These are phyloP conservation scores for Junonia oenone DNA, from an alignment of 2,888 invertebrate species.

Conservation along the genomic window DNA sequence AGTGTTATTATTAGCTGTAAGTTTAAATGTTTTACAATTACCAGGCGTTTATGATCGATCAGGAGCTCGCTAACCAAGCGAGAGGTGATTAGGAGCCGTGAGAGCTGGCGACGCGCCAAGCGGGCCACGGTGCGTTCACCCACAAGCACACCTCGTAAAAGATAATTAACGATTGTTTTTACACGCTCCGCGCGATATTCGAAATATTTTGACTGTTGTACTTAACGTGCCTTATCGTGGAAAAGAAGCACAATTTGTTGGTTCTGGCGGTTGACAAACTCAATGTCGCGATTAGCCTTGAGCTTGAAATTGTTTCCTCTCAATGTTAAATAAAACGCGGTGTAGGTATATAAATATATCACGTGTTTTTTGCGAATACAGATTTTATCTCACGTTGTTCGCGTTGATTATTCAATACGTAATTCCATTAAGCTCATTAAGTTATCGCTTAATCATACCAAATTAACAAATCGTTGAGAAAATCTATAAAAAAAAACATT, in stretches of 20 bases:
- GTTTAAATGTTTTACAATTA: conserved; percentile 46
- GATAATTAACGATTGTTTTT: conserved; percentile 64
- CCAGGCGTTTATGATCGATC: conserved; percentile 67
- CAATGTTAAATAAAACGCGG: neutral
- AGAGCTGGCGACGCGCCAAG: conserved; percentile 71
- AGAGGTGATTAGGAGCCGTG: conserved; percentile 72
- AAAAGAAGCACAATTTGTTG: conserved; percentile 12
- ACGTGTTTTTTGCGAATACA: neutral
- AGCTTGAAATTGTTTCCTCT: conserved; percentile 25
- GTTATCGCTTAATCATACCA: too few relatives aligned
- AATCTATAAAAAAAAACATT: too few relatives aligned
- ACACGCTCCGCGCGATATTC: conserved; percentile 47
- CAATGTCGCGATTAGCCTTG: conserved; percentile 21
- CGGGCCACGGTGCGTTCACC: conserved; percentile 76
- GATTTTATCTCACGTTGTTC: neutral
- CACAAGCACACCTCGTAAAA: conserved; percentile 46
- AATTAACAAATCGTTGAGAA: too few relatives aligned
- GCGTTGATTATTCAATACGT: neutral
- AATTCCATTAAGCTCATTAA: too few relatives aligned
- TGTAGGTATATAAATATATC: neutral
- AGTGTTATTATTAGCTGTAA: neutral
- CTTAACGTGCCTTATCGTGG: conserved; percentile 30
- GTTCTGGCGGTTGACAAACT: conserved; percentile 19
- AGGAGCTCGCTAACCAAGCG: conserved; percentile 63
- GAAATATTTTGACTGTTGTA: conserved; percentile 40